These are phyloP conservation scores for Drosophila testacea DNA, from an alignment of 2,888 invertebrate genomes.

Conservation along the genomic window DNA sequence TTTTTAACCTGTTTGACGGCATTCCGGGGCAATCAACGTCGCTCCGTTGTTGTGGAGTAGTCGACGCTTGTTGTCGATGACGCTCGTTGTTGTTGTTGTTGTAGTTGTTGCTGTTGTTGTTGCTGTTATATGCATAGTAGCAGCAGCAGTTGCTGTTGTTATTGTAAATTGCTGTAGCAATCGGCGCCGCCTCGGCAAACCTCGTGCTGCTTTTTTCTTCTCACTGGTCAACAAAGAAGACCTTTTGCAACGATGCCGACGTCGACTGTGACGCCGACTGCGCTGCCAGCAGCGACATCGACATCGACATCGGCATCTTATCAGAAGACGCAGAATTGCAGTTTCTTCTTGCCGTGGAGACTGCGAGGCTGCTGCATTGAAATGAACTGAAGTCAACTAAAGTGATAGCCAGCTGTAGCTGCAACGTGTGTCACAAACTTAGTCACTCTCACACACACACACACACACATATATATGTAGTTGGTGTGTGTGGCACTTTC, in stretches of 20 bases:
- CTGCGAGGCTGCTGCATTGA: slow-evolving; percentile 63
- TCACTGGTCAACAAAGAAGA: slow-evolving; percentile 75
- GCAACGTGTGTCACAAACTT: slow-evolving; percentile 63
- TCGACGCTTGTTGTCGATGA: slow-evolving; percentile 74
- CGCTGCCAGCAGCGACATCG: slow-evolving; percentile 19
- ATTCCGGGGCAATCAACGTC: slow-evolving; percentile 83
- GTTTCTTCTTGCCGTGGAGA: slow-evolving; percentile 40
- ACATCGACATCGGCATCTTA: slow-evolving; percentile 59
- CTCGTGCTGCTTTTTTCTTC: slow-evolving; percentile 74
- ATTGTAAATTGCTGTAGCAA: slow-evolving; percentile 74
- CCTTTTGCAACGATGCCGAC: slow-evolving; percentile 59
- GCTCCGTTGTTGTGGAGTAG: slow-evolving; percentile 73
- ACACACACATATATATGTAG: slow-evolving; percentile 19
- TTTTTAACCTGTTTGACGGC: slow-evolving; percentile 84
- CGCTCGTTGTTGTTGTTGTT: slow-evolving; percentile 64
- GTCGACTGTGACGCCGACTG: background rate
- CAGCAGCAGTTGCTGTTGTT: slow-evolving; percentile 45
- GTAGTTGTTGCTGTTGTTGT: slow-evolving; percentile 42
- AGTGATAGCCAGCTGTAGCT: slow-evolving; percentile 65
- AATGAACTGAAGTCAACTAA: slow-evolving; percentile 57
- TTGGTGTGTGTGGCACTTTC: slow-evolving; percentile 54
- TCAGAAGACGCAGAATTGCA: slow-evolving; percentile 58
- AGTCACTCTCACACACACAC: slow-evolving; percentile 49
- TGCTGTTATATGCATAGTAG: slow-evolving; percentile 63
- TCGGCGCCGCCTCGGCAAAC: slow-evolving; percentile 74